Percentiles rank a stretch among this genome's conserved stretches.
Evolutionary conservation across 2,888 invertebrate genomes (phyloP).

Genomic region (Erebia aethiops): DNA sequence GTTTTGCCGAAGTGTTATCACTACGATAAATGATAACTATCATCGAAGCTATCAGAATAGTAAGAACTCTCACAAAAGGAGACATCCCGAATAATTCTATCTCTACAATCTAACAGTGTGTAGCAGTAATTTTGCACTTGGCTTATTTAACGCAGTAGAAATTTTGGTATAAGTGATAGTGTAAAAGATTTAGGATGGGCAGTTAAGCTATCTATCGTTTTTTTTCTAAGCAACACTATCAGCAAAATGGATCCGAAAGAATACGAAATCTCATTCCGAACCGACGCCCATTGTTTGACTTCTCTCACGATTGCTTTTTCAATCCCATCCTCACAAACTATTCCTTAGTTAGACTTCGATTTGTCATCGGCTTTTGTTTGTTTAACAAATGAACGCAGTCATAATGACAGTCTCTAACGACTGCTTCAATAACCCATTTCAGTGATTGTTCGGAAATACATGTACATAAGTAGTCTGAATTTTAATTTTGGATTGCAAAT

Average conservation of each 20-base stretch:
- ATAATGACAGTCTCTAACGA: constrained; percentile 23
- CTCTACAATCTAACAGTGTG: too few species aligned
- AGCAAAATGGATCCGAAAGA: constrained; percentile 64
- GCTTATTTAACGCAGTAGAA: too few species aligned
- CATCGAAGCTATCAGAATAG: too few species aligned
- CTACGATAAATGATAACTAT: too few species aligned
- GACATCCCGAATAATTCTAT: too few species aligned
- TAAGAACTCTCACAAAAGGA: too few species aligned
- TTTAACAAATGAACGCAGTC: constrained; percentile 22
- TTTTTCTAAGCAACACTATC: constrained; percentile 1
- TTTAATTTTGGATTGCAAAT: too few species aligned
- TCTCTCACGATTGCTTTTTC: constrained; percentile 69
- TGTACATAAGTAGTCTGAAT: too few species aligned
- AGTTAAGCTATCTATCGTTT: neutral
- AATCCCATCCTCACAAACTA: constrained; percentile 59
- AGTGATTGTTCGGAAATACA: constrained; percentile 8
- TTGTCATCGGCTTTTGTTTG: constrained; percentile 41
- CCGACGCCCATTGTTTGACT: constrained; percentile 67
- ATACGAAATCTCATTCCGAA: constrained; percentile 71
- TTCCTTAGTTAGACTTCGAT: constrained; percentile 44
- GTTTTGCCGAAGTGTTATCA: too few species aligned
- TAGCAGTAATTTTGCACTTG: too few species aligned
- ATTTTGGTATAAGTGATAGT: too few species aligned
- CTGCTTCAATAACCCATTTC: constrained; percentile 21
- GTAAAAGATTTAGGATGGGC: too few species aligned